phyloP scores from a whole-genome alignment of 1,140 invertebrate species.

The Trinorchestia longiramus region DNA sequence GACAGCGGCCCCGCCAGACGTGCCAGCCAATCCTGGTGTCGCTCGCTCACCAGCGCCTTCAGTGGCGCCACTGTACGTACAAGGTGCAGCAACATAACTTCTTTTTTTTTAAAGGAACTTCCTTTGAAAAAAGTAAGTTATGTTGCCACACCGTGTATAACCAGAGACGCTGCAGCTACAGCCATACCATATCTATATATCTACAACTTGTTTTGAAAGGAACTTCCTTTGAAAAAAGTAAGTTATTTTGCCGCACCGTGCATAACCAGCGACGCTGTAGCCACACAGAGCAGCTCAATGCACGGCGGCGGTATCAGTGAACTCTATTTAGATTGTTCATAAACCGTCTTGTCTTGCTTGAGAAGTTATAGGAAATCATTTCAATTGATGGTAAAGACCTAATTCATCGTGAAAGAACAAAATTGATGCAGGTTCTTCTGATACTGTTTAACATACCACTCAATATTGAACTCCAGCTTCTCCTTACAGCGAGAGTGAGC shows the following conservation, averaged over 20 bases:
- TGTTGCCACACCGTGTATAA: no score
- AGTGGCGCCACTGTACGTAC: conserved; percentile 77
- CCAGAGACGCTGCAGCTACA: no score
- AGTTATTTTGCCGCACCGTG: no score
- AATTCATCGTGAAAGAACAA: not conserved
- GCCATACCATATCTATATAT: no score
- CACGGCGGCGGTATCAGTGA: not conserved
- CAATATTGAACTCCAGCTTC: not conserved
- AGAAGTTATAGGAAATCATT: not conserved
- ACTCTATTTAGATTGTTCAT: not conserved
- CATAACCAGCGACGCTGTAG: no score
- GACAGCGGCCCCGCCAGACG: conserved; percentile 77
- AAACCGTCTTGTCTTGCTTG: not conserved
- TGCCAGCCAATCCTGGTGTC: conserved; percentile 78
- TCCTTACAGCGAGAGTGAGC: not conserved
- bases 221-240: no score
- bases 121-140: no score
- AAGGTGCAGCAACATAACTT: no score
- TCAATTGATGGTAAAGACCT: not conserved
- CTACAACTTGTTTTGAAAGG: no score
- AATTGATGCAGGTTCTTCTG: not conserved
- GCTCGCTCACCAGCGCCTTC: conserved; percentile 83
- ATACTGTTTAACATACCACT: not conserved
- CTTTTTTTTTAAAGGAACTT: no score
- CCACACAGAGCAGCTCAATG: not conserved